Conservation (phyloP, 2,888 invertebrate genomes). For the Lottia gigantea region DNA sequence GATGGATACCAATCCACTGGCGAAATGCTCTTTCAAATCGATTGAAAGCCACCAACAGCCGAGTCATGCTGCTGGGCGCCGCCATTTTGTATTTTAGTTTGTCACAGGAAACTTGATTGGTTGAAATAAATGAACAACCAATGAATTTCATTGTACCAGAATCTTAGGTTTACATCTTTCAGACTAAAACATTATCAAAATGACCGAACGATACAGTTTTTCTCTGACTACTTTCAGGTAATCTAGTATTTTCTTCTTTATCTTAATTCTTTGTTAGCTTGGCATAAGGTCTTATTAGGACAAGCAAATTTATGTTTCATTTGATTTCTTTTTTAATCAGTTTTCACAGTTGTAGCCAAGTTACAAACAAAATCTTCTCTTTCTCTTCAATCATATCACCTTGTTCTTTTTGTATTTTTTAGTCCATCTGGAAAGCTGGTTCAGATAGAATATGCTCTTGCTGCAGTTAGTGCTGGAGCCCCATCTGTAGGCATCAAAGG, state of each 20-base stretch:
- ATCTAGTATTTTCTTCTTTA: too few species aligned
- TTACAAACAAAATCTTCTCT: too few species aligned
- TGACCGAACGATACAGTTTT: conserved; percentile 84
- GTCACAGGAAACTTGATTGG: not conserved
- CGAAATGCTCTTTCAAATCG: conserved; percentile 14
- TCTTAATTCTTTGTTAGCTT: too few species aligned
- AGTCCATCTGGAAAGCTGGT: conserved; percentile 99
- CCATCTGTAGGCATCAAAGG: conserved; percentile 99
- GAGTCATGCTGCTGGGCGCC: conserved; percentile 20
- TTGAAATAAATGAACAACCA: too few species aligned
- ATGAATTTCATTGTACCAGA: too few species aligned
- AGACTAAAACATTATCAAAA: conserved; percentile 31
- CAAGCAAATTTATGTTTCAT: too few species aligned
- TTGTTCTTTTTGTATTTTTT: conserved; percentile 56
- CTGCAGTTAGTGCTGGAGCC: conserved; percentile 97
- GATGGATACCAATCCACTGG: conserved; percentile 11
- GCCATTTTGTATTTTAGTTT: conserved; percentile 13
- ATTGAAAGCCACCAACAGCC: conserved; percentile 16
- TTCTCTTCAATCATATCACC: not conserved
- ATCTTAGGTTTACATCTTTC: too few species aligned
- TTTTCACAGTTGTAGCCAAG: too few species aligned
- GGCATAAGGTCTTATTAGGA: too few species aligned
- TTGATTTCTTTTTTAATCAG: too few species aligned
- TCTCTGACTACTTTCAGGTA: conserved; percentile 90
- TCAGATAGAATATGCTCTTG: conserved; percentile 99